These are phyloP conservation scores for Geococcyx californianus DNA, from an alignment of 2,113 vertebrate genomes.

Conservation along the genomic window DNA sequence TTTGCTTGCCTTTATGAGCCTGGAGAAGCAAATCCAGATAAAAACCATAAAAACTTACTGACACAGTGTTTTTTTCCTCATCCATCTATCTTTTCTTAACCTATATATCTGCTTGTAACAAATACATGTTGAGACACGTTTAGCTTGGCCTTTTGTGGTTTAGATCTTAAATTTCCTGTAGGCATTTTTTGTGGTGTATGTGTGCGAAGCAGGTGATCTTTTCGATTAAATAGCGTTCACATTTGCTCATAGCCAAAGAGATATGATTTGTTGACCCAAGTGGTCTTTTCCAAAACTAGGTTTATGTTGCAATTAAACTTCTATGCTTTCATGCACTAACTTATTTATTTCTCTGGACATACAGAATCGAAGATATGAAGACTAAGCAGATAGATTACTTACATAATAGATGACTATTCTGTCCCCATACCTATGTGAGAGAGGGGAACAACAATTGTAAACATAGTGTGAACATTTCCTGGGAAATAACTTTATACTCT, in stretches of 20 bases:
- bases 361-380: neutral
- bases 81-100: neutral
- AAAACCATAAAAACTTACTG: neutral
- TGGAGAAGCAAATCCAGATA: neutral
- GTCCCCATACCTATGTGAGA: neutral
- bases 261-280: neutral
- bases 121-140: neutral
- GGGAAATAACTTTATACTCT: neutral
- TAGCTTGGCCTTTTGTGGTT: neutral
- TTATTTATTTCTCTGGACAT: neutral
- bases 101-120: neutral
- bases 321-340: neutral
- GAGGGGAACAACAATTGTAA: neutral
- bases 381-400: neutral
- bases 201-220: neutral
- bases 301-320: neutral
- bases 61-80: neutral
- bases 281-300: neutral
- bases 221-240: neutral
- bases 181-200: neutral
- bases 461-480: neutral
- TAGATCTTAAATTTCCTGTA: neutral
- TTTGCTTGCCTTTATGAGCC: neutral
- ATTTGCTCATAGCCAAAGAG: neutral
- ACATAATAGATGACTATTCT: neutral